A percentile compares a stretch with the other conserved stretches of the same genome.
Evolutionary conservation across 2,888 invertebrate genomes (phyloP).

Genomic region (Aspidapion aeneum): DNA sequence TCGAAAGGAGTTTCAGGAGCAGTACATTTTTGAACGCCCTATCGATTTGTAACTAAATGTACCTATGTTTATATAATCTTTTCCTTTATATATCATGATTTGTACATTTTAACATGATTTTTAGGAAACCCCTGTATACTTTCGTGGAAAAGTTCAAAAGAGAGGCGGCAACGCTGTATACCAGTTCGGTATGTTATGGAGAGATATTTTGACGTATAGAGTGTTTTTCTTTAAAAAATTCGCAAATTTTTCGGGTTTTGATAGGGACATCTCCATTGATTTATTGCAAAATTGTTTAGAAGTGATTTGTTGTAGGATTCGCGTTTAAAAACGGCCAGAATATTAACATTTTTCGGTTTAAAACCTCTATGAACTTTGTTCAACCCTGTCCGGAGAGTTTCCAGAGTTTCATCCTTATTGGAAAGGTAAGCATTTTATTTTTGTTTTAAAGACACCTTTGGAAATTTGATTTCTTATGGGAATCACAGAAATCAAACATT

Average conservation of each 20-base stretch:
- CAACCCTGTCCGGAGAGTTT: background rate
- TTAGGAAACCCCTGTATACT: no score
- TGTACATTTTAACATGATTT: no score
- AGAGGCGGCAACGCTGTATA: background rate
- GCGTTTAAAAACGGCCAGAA: conserved; percentile 6
- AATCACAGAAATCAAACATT: background rate
- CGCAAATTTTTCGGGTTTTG: conserved; percentile 42
- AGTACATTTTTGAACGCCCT: no score
- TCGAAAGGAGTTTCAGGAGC: no score
- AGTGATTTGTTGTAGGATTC: conserved; percentile 32
- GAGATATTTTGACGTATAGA: conserved; percentile 14
- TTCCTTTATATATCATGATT: no score
- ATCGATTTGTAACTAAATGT: no score
- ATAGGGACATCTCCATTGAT: conserved; percentile 39
- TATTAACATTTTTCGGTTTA: conserved; percentile 2
- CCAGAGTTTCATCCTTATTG: background rate
- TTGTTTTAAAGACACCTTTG: background rate
- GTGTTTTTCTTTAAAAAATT: conserved; percentile 45
- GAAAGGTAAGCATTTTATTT: background rate
- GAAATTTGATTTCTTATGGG: background rate
- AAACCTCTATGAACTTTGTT: background rate
- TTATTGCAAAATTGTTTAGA: conserved; percentile 33
- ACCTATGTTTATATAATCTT: no score
- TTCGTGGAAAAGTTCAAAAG: no score
- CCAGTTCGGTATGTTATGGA: background rate